Evolutionary conservation across 2,888 invertebrate species (phyloP).

Genomic region (Syrista parreyssii): DNA sequence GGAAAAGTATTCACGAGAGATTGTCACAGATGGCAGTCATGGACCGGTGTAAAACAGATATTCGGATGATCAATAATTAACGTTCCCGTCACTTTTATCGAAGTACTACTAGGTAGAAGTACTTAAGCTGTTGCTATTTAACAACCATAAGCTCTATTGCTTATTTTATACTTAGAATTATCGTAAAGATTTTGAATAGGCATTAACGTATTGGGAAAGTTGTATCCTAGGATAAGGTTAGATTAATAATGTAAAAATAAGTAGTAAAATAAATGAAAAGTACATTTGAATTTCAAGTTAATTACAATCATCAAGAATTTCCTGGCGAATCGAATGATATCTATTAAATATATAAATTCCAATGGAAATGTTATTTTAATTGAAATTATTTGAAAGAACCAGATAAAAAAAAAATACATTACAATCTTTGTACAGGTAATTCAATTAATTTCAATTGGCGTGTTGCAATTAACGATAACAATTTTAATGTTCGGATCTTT

Average conservation of each 20-base stretch:
- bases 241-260: slow-evolving; percentile 58
- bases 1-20: neutral
- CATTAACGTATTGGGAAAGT: slow-evolving; percentile 62
- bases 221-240: slow-evolving; percentile 60
- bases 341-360: neutral
- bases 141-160: slow-evolving; percentile 62
- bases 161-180: slow-evolving; percentile 66
- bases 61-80: neutral
- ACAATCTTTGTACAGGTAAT: neutral
- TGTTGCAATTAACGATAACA: neutral
- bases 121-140: slow-evolving; percentile 63
- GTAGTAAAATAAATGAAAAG: slow-evolving; percentile 65
- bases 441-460: neutral
- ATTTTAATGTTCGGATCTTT: neutral
- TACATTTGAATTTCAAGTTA: slow-evolving; percentile 55
- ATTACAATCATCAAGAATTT: neutral
- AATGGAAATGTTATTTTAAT: neutral
- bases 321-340: neutral
- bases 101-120: slow-evolving; percentile 49
- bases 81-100: slow-evolving; percentile 50
- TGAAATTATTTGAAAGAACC: neutral
- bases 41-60: neutral
- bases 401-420: neutral
- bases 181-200: slow-evolving; percentile 60
- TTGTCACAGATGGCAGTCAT: neutral